phyloP scores from a whole-genome alignment of 2,113 vertebrate species.

The Felis catus region F.catus_Fca126_mat1.0 CM031419.1:173970501-173971000 shows the following conservation, averaged over 20 bases:
- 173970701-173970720: not conserved
- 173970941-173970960: not conserved
- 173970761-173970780: not conserved
- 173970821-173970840: not conserved
- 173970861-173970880: not conserved
- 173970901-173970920: not conserved
- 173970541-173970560: not conserved
- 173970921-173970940: not conserved
- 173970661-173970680: not conserved
- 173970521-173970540: not conserved
- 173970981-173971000: not conserved
- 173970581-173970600: not conserved
- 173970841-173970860: not conserved
- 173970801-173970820: not conserved
- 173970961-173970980: not conserved
- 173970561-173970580: not conserved
- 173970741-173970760: not conserved
- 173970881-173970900: not conserved
- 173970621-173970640: not conserved
- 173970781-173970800: not conserved
- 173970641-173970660: not conserved
- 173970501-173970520: not conserved
- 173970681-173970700: not conserved
- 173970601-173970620: not conserved
- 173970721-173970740: not conserved